phyloP scores from a whole-genome alignment of 2,888 invertebrate species.

The Acleris laterana region DNA sequence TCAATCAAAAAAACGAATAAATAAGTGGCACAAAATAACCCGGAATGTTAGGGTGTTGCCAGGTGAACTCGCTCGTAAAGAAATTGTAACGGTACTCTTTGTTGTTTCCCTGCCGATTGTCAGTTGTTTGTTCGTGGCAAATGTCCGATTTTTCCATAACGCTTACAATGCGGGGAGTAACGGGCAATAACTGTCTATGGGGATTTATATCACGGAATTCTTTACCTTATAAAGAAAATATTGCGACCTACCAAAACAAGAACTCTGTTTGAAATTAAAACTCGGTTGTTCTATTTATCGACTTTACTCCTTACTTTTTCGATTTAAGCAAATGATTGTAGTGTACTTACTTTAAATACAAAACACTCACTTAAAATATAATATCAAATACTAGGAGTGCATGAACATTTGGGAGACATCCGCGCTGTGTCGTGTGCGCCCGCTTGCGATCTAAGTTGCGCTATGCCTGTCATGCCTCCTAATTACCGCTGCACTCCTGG shows the following conservation, averaged over 20 bases:
- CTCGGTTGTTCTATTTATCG: too few species aligned
- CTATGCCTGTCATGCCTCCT: too few species aligned
- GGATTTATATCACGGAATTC: conserved; percentile 9
- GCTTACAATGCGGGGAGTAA: conserved; percentile 11
- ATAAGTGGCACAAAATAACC: background rate
- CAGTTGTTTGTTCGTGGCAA: conserved; percentile 17
- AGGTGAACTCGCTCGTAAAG: background rate
- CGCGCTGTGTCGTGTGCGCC: too few species aligned
- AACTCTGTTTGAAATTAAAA: too few species aligned
- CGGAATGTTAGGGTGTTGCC: background rate
- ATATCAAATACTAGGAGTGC: too few species aligned
- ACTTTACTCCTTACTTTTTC: too few species aligned
- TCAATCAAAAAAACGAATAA: background rate
- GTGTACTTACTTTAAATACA: too few species aligned
- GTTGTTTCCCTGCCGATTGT: conserved; percentile 7
- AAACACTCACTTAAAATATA: too few species aligned
- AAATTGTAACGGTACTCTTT: background rate
- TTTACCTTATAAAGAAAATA: conserved; percentile 2
- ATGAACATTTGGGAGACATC: too few species aligned
- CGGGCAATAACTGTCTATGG: conserved; percentile 21
- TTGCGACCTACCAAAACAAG: background rate
- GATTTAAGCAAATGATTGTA: too few species aligned
- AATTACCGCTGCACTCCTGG: too few species aligned
- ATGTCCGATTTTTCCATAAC: conserved; percentile 22
- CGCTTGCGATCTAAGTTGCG: too few species aligned